Evolutionary conservation across 2,888 invertebrate species (phyloP).

Genomic region (Pyrochroa serraticornis): DNA sequence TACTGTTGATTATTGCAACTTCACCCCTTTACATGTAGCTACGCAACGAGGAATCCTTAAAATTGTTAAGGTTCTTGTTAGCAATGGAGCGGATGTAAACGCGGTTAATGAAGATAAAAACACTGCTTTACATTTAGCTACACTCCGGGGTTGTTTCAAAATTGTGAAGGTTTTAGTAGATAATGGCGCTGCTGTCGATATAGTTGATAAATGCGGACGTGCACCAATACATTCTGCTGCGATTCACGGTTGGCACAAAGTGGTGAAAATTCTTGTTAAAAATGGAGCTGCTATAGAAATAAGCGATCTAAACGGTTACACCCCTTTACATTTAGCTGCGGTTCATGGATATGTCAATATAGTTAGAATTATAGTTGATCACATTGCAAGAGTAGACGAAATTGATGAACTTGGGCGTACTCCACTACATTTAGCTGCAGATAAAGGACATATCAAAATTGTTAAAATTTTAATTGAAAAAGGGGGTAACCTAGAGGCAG

Average conservation of each 20-base stretch:
- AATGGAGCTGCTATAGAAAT: background rate
- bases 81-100: background rate
- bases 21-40: slow-evolving; percentile 1
- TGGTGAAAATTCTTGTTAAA: background rate
- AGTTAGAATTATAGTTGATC: background rate
- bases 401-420: background rate
- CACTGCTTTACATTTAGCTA: slow-evolving; percentile 2
- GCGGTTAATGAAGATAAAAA: background rate
- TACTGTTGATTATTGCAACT: background rate
- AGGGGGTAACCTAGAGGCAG: too few relatives aligned
- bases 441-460: background rate
- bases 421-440: background rate
- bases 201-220: background rate
- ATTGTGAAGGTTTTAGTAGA: background rate
- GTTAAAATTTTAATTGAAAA: background rate
- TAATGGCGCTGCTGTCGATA: background rate
- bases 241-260: background rate
- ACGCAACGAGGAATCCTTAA: background rate
- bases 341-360: background rate
- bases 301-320: background rate
- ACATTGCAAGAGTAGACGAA: background rate
- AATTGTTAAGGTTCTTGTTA: background rate
- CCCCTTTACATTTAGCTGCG: slow-evolving; percentile 2
- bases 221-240: slow-evolving; percentile 3
- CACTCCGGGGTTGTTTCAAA: background rate